phyloP scores from a whole-genome alignment of 2,888 invertebrate genomes.

The Melieria picta region DNA sequence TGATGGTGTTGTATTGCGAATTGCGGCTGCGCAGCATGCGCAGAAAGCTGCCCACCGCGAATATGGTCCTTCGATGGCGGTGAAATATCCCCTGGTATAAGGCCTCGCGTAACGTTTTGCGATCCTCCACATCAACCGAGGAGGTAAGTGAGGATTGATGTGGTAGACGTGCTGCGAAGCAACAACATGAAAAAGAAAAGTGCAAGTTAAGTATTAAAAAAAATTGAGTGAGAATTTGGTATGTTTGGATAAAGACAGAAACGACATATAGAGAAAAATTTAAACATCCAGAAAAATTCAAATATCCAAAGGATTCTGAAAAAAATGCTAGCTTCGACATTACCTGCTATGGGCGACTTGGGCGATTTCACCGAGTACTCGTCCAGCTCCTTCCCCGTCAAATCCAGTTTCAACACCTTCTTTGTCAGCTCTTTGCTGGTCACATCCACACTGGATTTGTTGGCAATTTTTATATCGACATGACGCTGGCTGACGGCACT shows the following conservation, averaged over 20 bases:
- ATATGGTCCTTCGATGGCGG: conserved; percentile 79
- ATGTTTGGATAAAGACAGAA: neutral
- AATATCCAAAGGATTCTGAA: too few species aligned
- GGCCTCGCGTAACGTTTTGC: conserved; percentile 77
- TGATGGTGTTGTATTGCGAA: conserved; percentile 80
- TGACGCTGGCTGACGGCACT: conserved; percentile 73
- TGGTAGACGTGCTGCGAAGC: conserved; percentile 67
- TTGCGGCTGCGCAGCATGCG: conserved; percentile 80
- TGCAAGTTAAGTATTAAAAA: neutral
- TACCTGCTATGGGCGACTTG: conserved; percentile 63
- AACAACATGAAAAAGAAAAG: neutral
- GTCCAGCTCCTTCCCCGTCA: conserved; percentile 59
- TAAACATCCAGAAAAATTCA: too few species aligned
- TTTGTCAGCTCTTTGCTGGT: conserved; percentile 58
- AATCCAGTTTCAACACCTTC: conserved; percentile 62
- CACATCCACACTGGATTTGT: conserved; percentile 57
- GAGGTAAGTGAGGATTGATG: conserved; percentile 73
- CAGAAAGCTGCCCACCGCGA: conserved; percentile 79
- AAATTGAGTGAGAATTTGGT: neutral
- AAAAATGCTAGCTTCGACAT: neutral
- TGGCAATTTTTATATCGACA: conserved; percentile 70
- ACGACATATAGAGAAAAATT: neutral
- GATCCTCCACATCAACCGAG: conserved; percentile 73
- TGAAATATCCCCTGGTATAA: conserved; percentile 82
- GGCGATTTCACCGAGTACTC: conserved; percentile 63